These are phyloP conservation scores for Eretmocerus hayati DNA, from an alignment of 2,888 invertebrate species.

Conservation along the genomic window DNA sequence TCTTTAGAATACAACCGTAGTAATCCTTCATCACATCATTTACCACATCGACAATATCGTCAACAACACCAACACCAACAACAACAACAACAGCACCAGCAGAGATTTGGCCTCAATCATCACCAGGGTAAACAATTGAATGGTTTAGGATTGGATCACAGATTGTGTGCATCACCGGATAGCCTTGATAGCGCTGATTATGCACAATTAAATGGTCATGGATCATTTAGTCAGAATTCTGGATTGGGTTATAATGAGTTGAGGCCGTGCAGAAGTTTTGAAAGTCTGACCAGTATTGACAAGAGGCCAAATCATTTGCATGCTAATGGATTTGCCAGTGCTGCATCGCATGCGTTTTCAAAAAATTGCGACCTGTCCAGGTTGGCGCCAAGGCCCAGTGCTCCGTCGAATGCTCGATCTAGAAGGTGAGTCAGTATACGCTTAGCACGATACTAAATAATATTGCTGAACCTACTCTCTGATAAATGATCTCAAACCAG, in stretches of 20 bases:
- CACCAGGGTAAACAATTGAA: too few relatives aligned
- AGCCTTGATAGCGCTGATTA: conserved; percentile 48
- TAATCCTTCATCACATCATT: too few relatives aligned
- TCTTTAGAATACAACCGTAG: conserved; percentile 51
- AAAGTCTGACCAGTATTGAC: too few relatives aligned
- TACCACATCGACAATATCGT: not conserved
- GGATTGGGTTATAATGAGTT: conserved; percentile 34
- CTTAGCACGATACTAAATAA: too few relatives aligned
- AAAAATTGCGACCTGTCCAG: conserved; percentile 37
- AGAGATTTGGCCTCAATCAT: not conserved
- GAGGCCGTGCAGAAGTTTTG: conserved; percentile 49
- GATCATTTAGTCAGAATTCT: not conserved
- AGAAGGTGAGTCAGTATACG: not conserved
- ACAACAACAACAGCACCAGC: too few relatives aligned
- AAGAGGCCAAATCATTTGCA: too few relatives aligned
- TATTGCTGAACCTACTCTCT: too few relatives aligned
- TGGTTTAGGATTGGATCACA: too few relatives aligned
- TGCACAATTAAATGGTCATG: not conserved
- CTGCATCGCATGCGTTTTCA: conserved; percentile 32
- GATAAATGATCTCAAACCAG: too few relatives aligned
- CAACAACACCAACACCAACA: not conserved
- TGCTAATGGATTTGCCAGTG: conserved; percentile 38
- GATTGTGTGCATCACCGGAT: conserved; percentile 51
- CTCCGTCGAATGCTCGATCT: too few relatives aligned
- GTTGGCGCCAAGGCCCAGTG: conserved; percentile 21